Percentiles rank a stretch among this genome's conserved stretches.
These are phyloP conservation scores for Pseudorectes ferrugineus DNA, from an alignment of 2,113 vertebrate species.

Conservation along the genomic window DNA sequence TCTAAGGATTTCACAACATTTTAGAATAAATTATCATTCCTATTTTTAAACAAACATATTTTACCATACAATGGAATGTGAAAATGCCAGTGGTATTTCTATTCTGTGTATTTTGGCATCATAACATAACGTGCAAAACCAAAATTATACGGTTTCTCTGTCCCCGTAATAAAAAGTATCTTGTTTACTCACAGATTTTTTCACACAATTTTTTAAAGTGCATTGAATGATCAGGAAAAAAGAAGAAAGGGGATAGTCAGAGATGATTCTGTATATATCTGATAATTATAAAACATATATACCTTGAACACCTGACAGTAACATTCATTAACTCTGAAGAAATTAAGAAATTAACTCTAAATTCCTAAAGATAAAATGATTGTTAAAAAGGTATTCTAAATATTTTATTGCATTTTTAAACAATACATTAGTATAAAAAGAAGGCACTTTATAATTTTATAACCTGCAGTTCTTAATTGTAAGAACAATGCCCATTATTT, in stretches of 20 bases:
- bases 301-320: background rate
- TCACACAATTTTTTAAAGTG: background rate
- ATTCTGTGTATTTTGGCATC: conserved; percentile 5
- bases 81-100: background rate
- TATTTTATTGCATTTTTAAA: background rate
- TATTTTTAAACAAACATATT: background rate
- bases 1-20: conserved; percentile 5
- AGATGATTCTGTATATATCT: background rate
- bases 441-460: background rate
- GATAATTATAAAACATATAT: background rate
- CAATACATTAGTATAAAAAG: background rate
- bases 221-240: background rate
- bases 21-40: background rate
- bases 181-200: background rate
- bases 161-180: background rate
- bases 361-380: background rate
- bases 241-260: background rate
- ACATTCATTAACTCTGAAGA: background rate
- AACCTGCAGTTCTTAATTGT: background rate
- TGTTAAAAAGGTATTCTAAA: background rate
- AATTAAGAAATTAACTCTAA: background rate
- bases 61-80: background rate
- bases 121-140: background rate
- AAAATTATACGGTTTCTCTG: conserved; percentile 32
- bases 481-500: background rate